Percentiles rank a stretch among this genome's conserved stretches.
These are phyloP conservation scores for Clusia tigrina DNA, from an alignment of 2,888 invertebrate species.

Conservation along the genomic window DNA sequence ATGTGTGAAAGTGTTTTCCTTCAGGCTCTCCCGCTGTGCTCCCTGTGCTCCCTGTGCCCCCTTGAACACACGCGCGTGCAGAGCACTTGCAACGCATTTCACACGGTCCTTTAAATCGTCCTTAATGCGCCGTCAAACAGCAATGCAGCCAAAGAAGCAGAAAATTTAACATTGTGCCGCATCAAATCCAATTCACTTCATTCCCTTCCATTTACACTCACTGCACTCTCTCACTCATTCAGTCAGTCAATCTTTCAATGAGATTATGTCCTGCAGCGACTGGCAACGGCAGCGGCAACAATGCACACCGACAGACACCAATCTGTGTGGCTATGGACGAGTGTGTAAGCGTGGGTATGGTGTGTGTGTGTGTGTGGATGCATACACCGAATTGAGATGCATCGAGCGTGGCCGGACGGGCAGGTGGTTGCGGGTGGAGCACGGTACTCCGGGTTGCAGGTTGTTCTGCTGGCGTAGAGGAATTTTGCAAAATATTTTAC, in stretches of 20 bases:
- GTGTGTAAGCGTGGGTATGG: too few relatives aligned
- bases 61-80: neutral
- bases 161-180: neutral
- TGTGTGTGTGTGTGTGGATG: too few relatives aligned
- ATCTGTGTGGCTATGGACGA: neutral
- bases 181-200: conserved; percentile 4
- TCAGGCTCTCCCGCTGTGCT: neutral
- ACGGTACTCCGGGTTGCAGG: too few relatives aligned
- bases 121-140: too few relatives aligned
- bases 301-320: neutral
- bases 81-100: neutral
- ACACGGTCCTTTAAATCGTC: neutral
- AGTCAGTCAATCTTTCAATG: neutral
- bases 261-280: conserved; percentile 5
- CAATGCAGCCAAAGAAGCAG: neutral
- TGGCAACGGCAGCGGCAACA: neutral
- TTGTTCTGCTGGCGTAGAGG: too few relatives aligned
- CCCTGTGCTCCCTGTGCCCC: neutral
- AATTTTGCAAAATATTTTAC: too few relatives aligned
- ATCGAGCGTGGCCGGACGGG: neutral
- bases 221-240: neutral
- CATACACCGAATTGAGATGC: neutral
- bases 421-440: neutral
- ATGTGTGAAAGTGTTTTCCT: too few relatives aligned
- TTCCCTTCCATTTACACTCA: neutral